Percentiles rank a stretch among this genome's conserved stretches.
phyloP scores from a whole-genome alignment of 2,888 invertebrate species.

The Rhingia rostrata region DNA sequence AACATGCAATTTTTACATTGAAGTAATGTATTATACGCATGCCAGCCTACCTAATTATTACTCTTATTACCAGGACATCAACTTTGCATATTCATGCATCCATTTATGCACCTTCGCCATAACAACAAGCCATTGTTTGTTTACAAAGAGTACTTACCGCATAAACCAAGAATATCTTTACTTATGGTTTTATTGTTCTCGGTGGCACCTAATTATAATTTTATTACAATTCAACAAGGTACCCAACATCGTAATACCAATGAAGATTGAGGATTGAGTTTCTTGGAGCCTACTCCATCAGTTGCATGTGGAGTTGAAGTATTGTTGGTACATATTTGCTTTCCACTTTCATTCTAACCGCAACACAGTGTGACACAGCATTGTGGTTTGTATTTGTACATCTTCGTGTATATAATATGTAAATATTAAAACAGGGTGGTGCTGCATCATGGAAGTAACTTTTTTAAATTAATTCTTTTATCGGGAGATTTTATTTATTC shows the following conservation, averaged over 20 bases:
- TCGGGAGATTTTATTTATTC: no score
- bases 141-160: conserved; percentile 1
- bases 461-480: no score
- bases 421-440: no score
- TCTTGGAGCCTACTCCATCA: neutral
- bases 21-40: neutral
- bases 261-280: neutral
- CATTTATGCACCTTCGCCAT: conserved; percentile 5
- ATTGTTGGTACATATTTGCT: neutral
- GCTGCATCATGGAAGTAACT: no score
- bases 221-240: conserved; percentile 4
- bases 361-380: neutral
- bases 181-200: conserved; percentile 29
- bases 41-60: neutral
- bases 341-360: conserved; percentile 13
- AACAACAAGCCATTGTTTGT: conserved; percentile 26
- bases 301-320: neutral
- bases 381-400: neutral
- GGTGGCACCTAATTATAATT: conserved; percentile 26
- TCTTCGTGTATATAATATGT: neutral
- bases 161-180: neutral
- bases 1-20: neutral
- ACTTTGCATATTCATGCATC: conserved; percentile 1
- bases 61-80: neutral
- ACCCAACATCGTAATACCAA: neutral